Conservation (phyloP, 1,140 invertebrate genomes). For the Pseudobourletiella spinata region DNA sequence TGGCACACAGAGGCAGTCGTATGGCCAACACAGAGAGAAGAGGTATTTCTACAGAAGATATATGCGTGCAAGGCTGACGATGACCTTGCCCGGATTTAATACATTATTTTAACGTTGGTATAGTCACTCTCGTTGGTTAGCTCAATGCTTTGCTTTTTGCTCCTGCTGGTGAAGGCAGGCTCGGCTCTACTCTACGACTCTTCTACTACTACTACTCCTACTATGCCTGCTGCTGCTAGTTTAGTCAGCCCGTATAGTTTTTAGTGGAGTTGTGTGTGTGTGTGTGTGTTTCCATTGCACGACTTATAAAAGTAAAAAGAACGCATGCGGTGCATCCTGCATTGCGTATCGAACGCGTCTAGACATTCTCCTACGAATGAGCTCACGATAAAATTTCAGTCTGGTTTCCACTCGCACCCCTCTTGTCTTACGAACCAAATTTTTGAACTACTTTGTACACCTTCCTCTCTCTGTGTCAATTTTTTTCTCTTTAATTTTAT, state of each 20-base stretch:
- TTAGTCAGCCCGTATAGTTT: background rate
- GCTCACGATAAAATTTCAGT: background rate
- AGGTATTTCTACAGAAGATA: background rate
- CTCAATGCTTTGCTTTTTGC: background rate
- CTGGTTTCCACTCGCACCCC: background rate
- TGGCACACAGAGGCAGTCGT: too few species aligned
- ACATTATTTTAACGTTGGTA: background rate
- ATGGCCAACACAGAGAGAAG: background rate
- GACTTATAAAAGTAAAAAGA: slow-evolving; percentile 9
- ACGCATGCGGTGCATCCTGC: slow-evolving; percentile 8
- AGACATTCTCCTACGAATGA: slow-evolving; percentile 6
- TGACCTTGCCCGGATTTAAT: background rate
- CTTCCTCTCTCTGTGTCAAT: background rate
- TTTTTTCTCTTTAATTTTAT: background rate
- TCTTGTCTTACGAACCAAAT: background rate
- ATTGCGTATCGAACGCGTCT: slow-evolving; percentile 8
- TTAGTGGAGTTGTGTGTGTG: background rate
- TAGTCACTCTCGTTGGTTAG: background rate
- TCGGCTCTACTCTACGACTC: background rate
- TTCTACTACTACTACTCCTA: background rate
- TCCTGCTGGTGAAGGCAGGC: too few species aligned
- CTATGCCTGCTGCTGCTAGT: background rate
- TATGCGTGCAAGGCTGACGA: background rate
- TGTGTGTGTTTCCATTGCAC: slow-evolving; percentile 3
- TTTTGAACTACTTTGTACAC: background rate